phyloP scores from a whole-genome alignment of 1,140 invertebrate genomes.

The Diabrotica virgifera region DNA sequence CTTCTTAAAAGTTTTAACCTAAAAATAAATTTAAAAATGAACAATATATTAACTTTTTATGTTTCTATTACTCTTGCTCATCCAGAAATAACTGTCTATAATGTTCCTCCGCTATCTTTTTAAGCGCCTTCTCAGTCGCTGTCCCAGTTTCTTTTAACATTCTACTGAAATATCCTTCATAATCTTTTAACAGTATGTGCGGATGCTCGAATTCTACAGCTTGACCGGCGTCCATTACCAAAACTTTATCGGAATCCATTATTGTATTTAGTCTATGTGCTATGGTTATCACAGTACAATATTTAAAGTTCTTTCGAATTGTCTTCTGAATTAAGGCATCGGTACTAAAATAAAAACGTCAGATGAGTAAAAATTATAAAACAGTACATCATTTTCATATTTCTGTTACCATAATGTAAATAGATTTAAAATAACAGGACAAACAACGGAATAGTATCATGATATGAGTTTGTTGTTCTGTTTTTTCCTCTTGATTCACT shows the following conservation, averaged over 20 bases:
- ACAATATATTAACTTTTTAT: neutral
- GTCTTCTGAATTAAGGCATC: slow-evolving; percentile 68
- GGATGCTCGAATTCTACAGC: slow-evolving; percentile 67
- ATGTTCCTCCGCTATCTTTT: slow-evolving; percentile 48
- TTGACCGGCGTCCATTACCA: slow-evolving; percentile 68
- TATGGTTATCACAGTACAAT: slow-evolving; percentile 76
- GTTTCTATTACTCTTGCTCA: neutral
- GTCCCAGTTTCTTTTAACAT: slow-evolving; percentile 56
- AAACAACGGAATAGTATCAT: no score
- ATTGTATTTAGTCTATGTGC: slow-evolving; percentile 77
- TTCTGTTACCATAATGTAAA: no score
- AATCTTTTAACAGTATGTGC: slow-evolving; percentile 57
- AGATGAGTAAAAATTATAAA: no score
- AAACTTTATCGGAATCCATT: slow-evolving; percentile 72
- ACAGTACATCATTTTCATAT: no score
- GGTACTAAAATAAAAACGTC: slow-evolving; percentile 46
- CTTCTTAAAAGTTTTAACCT: no score
- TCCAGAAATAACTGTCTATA: slow-evolving; percentile 37
- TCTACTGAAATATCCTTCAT: slow-evolving; percentile 55
- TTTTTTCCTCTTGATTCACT: no score
- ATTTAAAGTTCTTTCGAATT: slow-evolving; percentile 63
- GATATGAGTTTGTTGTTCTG: no score
- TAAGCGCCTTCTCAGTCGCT: slow-evolving; percentile 50
- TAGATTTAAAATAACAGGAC: no score
- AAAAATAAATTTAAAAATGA: no score